Percentiles rank a stretch among this genome's conserved stretches.
These are phyloP conservation scores for Lacerta agilis DNA, from an alignment of 2,797 vertebrate genomes.

Conservation along the genomic window DNA sequence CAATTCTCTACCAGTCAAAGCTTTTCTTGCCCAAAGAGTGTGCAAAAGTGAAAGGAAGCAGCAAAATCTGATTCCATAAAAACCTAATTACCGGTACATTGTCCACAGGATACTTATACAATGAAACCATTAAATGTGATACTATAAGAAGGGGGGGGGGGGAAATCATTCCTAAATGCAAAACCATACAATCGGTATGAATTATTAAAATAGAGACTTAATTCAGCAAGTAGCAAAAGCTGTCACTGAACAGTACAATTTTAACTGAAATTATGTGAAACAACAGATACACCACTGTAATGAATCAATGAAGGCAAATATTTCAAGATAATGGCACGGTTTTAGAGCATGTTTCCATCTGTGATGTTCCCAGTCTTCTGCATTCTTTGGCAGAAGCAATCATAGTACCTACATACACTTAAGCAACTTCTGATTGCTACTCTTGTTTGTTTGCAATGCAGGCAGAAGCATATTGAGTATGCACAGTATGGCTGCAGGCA, in stretches of 20 bases:
- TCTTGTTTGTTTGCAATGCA: neutral
- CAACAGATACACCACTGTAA: neutral
- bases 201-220: neutral
- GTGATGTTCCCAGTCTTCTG: neutral
- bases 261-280: neutral
- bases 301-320: neutral
- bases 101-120: neutral
- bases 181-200: neutral
- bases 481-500: neutral
- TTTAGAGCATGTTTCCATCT: neutral
- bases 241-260: neutral
- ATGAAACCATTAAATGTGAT: neutral
- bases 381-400: neutral
- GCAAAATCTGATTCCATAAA: conserved; percentile 7
- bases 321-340: neutral
- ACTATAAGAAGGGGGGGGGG: neutral
- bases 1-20: neutral
- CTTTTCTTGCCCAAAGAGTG: neutral
- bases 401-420: neutral
- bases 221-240: neutral
- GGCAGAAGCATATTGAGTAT: neutral
- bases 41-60: neutral
- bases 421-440: neutral
- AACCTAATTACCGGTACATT: neutral
- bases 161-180: neutral